phyloP scores from a whole-genome alignment of 1,140 invertebrate species.

The Lepidurus apus region DNA sequence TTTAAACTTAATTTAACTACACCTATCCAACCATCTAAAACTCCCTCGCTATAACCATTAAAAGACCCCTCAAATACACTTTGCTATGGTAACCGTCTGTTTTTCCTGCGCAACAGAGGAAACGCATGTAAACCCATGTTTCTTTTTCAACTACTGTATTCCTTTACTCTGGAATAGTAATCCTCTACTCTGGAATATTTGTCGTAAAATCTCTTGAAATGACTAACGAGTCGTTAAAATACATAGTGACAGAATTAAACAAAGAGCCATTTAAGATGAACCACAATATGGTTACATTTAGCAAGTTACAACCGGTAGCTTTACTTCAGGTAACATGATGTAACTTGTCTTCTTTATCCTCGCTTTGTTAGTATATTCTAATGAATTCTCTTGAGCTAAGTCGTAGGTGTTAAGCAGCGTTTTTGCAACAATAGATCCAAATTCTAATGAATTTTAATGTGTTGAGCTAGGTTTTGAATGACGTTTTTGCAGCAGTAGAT shows the following conservation, averaged over 20 bases:
- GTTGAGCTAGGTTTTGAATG: constrained; percentile 60
- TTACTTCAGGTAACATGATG: constrained; percentile 59
- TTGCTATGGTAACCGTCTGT: neutral
- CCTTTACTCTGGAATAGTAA: too few species aligned
- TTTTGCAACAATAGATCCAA: constrained; percentile 23
- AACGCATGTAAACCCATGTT: neutral
- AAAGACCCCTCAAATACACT: neutral
- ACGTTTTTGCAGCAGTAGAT: constrained; percentile 50
- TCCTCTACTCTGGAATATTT: neutral
- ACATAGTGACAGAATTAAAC: constrained; percentile 69
- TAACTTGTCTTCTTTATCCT: too few species aligned
- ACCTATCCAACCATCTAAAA: neutral
- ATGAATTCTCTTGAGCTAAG: too few species aligned
- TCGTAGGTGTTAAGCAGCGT: constrained; percentile 38
- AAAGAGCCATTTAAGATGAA: constrained; percentile 65
- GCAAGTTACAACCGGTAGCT: constrained; percentile 66
- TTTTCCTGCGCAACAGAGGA: neutral
- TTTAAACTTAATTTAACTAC: neutral
- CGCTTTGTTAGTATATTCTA: too few species aligned
- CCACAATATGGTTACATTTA: constrained; percentile 78
- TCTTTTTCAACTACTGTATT: neutral
- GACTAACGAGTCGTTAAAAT: constrained; percentile 67
- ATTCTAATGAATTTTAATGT: constrained; percentile 45
- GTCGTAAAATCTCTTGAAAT: neutral
- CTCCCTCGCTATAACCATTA: neutral